Conservation (phyloP, 2,888 invertebrate genomes). For the Acheta domesticus region DNA sequence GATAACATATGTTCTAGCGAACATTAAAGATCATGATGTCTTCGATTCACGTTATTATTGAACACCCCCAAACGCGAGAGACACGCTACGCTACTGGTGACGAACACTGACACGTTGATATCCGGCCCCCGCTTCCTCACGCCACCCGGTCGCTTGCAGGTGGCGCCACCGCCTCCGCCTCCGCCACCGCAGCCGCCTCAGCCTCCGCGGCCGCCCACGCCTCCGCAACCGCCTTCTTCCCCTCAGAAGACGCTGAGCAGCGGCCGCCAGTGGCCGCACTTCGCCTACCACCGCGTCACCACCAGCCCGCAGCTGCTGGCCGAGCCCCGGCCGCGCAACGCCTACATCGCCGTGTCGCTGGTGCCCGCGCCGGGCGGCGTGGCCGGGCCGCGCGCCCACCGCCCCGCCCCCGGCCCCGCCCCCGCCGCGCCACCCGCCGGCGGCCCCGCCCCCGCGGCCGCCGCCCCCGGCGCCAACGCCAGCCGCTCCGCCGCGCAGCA, state of each 20-base stretch:
- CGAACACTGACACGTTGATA: no score
- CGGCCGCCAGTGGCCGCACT: conserved; percentile 36
- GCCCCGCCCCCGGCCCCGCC: background rate
- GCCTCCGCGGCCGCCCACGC: background rate
- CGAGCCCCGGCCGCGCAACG: background rate
- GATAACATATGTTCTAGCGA: no score
- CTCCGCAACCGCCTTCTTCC: background rate
- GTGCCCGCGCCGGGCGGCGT: background rate
- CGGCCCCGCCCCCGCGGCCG: background rate
- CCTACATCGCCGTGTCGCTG: background rate
- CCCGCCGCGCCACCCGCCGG: background rate
- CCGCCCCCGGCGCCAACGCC: background rate
- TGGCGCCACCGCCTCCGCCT: background rate
- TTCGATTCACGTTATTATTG: no score
- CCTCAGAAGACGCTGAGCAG: background rate
- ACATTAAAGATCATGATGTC: no score
- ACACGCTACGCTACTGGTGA: no score
- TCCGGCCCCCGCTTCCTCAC: no score
- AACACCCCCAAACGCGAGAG: no score
- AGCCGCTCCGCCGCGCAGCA: background rate
- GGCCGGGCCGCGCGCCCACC: background rate
- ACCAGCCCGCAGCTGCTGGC: conserved; percentile 34
- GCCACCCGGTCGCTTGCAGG: background rate
- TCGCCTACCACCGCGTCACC: conserved; percentile 39
- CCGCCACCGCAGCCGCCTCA: background rate